Percentiles rank a stretch among this genome's conserved stretches.
Evolutionary conservation across 2,113 vertebrate species (phyloP).

Genomic region (Deroptyus accipitrinus): DNA sequence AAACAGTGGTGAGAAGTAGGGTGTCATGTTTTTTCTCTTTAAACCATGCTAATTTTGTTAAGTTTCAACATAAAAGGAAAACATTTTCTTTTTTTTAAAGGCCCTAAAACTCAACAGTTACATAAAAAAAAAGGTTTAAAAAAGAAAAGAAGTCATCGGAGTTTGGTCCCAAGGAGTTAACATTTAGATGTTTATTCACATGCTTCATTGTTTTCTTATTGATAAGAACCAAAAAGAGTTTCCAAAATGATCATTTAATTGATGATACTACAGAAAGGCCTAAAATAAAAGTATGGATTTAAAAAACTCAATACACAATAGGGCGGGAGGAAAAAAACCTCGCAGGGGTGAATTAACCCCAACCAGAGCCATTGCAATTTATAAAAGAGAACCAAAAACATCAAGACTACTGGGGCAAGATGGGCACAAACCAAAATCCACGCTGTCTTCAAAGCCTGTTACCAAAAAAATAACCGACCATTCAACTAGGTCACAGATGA

Average conservation of each 20-base stretch:
- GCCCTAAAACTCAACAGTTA: conserved; percentile 71
- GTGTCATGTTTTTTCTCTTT: neutral
- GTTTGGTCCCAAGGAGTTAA: conserved; percentile 79
- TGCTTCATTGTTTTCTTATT: conserved; percentile 68
- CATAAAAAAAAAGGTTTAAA: neutral
- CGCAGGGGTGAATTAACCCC: conserved; percentile 42
- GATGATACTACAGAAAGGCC: conserved; percentile 64
- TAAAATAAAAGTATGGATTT: conserved; percentile 54
- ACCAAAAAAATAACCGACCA: conserved; percentile 55
- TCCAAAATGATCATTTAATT: conserved; percentile 67
- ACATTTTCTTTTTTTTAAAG: conserved; percentile 49
- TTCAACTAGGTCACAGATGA: conserved; percentile 25
- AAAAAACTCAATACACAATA: conserved; percentile 50
- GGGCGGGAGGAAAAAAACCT: conserved; percentile 3
- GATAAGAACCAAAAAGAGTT: conserved; percentile 72
- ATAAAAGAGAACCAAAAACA: conserved; percentile 63
- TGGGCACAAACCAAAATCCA: conserved; percentile 68
- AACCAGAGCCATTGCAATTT: conserved; percentile 51
- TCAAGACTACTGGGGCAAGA: conserved; percentile 66
- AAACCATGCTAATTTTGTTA: conserved; percentile 54
- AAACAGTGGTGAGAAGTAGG: neutral
- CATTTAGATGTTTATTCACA: conserved; percentile 81
- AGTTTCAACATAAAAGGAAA: conserved; percentile 63
- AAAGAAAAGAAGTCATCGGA: conserved; percentile 60
- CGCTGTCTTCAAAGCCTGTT: conserved; percentile 50